Base-by-base conservation (phyloP, 2,888 invertebrate species). In the Abscondita cerata region DNA sequence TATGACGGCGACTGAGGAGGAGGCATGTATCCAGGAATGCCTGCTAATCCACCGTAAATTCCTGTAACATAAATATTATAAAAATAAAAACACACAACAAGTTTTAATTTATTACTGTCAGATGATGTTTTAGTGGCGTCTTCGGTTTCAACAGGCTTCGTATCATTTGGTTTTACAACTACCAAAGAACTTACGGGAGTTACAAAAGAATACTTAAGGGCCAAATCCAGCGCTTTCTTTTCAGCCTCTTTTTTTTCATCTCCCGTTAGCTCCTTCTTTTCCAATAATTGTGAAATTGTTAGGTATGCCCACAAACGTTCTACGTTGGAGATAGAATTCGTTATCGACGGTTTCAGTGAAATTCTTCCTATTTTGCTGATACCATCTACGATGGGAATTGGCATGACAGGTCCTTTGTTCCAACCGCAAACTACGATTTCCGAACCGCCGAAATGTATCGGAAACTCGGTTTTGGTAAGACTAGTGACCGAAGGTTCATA, bases 261-360 rank as follows among this genome's bases (percentile, higher is more conserved):
- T 19, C 70, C 69, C 19, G 70, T 69, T 19, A 53, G 47, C 48
- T 75, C 75, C 15, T 76, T 75, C 70, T 83, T 73, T 72, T 85
- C 83, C 20, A 87, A 75, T 60, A 87, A 76, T 70, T 87, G 85
- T 59, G 84, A 83, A 64, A 88, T 84, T 47, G 83, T 85, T 65
- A 86, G 79, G 73, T 86, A 86, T 1, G 86, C 85, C 85, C 86
- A 87, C 55, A n/a, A n/a, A n/a, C n/a, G n/a, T n/a, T n/a, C n/a
- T n/a, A n/a, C n/a, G n/a, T n/a, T n/a, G n/a, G n/a, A 87, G 73
- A 19, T 86, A n/a, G n/a, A n/a, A n/a, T n/a, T n/a, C n/a, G n/a
- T n/a, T n/a, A n/a, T n/a, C n/a, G n/a, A n/a, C n/a, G 53, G 48
- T 36, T 18, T 18, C 1, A 40, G 51, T 6, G 11, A 9, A 2